Evolutionary conservation across 1,140 invertebrate genomes (phyloP), one percentile per base, ranked within the genome.

Genomic region (Arctopsyche grandis): DNA sequence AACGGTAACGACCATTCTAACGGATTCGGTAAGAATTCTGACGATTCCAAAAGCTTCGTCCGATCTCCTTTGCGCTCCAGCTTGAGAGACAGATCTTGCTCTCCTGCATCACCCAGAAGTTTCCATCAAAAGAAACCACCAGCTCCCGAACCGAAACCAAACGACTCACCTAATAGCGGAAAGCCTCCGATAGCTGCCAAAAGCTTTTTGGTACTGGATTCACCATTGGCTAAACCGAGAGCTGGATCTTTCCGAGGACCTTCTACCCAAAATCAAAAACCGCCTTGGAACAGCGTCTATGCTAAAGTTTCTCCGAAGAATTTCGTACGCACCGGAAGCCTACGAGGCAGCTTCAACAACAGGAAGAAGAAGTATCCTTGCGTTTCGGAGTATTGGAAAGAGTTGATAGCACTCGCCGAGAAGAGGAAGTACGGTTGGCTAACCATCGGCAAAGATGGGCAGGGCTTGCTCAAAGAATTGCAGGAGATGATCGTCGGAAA

Each of bases 401-500:
- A 88, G 80, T 83, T 91, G 52, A 86, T 91, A 75, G 90, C 91
- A 78, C 86, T 90, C 80, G 89, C 90, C 26, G 83, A 90, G 48
- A 87, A 88, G 82, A 87, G 88, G 83, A 90, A 89, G 84, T 86
- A 80, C 83, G 87, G 85, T 29, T 82, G 86, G 87, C 76, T 88
- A 85, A 79, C 84, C 86, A 70, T 83, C 84, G 60, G 85, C 83
- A 81, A 87, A 85, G 69, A 86, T 86, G 46, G 87, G 86, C 77
- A 84, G 83, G 24, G 86, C 4, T 84, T 88, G 69, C 84, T 91
- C 78, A 88, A 87, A 84, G 84, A 85, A 7, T 83, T 88, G 22
- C 84, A 86, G 38, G 83, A 84, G 63, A 83, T 69, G 83, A 76
- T 83, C 81, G 82, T 84, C 84, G 63, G 9, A 12, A 52, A 4